phyloP scores from a whole-genome alignment of 92 coral and sea anemone species.

The Blastomussa wellsi region DNA sequence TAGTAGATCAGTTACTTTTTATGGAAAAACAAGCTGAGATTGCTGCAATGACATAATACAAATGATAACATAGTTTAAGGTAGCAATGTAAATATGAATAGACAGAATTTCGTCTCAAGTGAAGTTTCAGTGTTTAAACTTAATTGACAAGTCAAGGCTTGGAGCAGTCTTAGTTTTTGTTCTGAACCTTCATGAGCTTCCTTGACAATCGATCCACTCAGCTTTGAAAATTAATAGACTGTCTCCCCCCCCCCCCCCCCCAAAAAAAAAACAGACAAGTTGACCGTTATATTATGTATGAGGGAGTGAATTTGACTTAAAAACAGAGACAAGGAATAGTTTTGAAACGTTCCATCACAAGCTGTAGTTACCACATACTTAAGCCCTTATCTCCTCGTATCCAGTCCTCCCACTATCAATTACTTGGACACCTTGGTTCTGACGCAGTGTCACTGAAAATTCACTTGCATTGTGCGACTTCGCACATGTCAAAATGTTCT shows the following conservation, averaged over 20 bases:
- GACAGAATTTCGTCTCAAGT: neutral
- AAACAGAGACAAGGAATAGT: neutral
- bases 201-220: neutral
- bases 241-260: neutral
- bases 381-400: neutral
- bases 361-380: neutral
- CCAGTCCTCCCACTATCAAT: neutral
- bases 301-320: neutral
- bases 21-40: constrained; percentile 98
- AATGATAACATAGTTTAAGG: neutral
- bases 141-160: neutral
- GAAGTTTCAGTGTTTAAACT: neutral
- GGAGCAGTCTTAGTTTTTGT: neutral
- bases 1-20: constrained; percentile 91
- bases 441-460: neutral
- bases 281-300: neutral
- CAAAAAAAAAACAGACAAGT: neutral
- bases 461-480: neutral
- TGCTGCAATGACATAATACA: constrained; percentile 71
- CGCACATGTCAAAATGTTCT: neutral
- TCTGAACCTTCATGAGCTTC: neutral
- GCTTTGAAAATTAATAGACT: neutral
- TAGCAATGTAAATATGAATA: neutral
- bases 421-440: neutral
- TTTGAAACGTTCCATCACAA: neutral